These are phyloP conservation scores for Ormyrus pomaceus DNA, from an alignment of 2,888 invertebrate genomes.

Conservation along the genomic window DNA sequence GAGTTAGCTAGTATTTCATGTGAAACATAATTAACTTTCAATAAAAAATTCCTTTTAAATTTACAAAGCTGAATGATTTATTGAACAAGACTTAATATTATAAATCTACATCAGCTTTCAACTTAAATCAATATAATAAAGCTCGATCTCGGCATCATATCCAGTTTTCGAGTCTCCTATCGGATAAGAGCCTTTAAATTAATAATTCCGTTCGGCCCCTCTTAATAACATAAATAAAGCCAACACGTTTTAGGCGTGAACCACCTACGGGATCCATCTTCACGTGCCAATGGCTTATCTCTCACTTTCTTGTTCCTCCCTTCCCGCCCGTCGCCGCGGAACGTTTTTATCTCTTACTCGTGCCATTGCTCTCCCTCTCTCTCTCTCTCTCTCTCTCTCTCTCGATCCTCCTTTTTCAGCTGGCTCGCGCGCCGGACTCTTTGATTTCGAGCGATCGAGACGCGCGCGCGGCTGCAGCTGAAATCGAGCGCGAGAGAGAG, in stretches of 20 bases:
- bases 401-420: no score
- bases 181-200: neutral
- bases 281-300: slow-evolving; percentile 32
- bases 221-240: neutral
- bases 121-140: no score
- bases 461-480: slow-evolving; percentile 1
- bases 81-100: no score
- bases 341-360: slow-evolving; percentile 4
- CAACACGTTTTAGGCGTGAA: slow-evolving; percentile 45
- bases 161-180: neutral
- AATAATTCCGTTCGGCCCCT: neutral
- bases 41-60: neutral
- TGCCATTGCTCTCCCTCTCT: slow-evolving; percentile 20
- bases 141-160: no score
- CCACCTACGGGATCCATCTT: slow-evolving; percentile 13
- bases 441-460: slow-evolving; percentile 41
- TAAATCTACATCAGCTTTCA: no score
- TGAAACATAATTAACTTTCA: no score
- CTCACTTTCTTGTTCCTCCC: slow-evolving; percentile 25
- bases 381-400: slow-evolving; percentile 2
- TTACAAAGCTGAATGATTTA: no score
- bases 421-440: slow-evolving; percentile 9
- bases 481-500: neutral
- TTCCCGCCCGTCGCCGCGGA: neutral
- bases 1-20: no score